A percentile compares a stretch with the other conserved stretches of the same genome.
Evolutionary conservation across 2,797 vertebrate genomes (phyloP).

Genomic region (Enteromius mattozi): DNA sequence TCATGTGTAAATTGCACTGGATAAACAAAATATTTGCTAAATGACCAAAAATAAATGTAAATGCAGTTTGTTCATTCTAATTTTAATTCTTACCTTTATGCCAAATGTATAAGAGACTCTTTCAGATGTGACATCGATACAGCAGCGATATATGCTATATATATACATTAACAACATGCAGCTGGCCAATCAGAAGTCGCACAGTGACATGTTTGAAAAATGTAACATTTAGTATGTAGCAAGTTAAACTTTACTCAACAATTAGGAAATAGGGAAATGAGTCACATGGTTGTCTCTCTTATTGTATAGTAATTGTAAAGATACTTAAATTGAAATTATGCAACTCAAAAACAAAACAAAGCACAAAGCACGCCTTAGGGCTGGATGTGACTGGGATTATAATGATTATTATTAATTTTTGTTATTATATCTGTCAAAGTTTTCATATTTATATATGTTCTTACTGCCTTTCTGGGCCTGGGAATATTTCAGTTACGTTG

Average conservation of each 20-base stretch:
- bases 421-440: neutral
- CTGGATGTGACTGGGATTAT: neutral
- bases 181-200: slow-evolving; percentile 48
- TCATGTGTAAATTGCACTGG: neutral
- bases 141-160: slow-evolving; percentile 26
- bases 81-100: slow-evolving; percentile 13
- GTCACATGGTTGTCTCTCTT: neutral
- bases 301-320: neutral
- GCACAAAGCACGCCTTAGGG: neutral
- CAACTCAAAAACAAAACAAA: slow-evolving; percentile 27
- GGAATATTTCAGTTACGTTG: neutral
- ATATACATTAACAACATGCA: slow-evolving; percentile 1
- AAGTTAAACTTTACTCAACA: neutral
- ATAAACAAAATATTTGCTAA: neutral
- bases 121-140: neutral
- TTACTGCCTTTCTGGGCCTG: neutral
- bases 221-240: neutral
- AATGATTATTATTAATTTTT: neutral
- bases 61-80: neutral
- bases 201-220: slow-evolving; percentile 2
- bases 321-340: neutral
- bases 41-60: neutral
- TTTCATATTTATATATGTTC: neutral
- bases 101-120: neutral
- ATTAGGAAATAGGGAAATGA: slow-evolving; percentile 24